Evolutionary conservation across 2,113 vertebrate species (phyloP).

Genomic region (Hyperopisus bebe): DNA sequence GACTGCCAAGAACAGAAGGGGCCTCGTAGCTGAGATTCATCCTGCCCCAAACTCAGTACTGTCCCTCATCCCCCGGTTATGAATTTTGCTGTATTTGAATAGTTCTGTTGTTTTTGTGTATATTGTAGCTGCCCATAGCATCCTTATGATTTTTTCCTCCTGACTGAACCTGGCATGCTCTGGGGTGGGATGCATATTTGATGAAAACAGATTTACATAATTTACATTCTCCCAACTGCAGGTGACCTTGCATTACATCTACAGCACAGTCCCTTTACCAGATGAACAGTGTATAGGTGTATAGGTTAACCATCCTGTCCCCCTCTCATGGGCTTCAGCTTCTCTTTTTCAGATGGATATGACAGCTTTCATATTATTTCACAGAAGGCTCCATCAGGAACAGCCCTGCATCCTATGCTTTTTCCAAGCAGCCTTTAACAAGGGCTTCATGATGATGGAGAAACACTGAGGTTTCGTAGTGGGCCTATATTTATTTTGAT

Average conservation of each 20-base stretch:
- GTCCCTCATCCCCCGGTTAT: not conserved
- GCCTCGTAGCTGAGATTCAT: not conserved
- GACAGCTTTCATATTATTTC: not conserved
- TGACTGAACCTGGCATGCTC: not conserved
- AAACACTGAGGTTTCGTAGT: not conserved
- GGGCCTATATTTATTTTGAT: not conserved
- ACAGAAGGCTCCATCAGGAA: not conserved
- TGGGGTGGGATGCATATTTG: constrained; percentile 1
- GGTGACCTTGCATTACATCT: not conserved
- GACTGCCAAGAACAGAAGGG: not conserved
- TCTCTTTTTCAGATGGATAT: not conserved
- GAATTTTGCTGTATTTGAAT: not conserved
- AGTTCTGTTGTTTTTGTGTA: not conserved
- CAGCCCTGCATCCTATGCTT: not conserved
- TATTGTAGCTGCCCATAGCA: not conserved
- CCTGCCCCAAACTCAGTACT: not conserved
- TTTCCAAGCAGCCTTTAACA: not conserved
- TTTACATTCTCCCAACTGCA: not conserved
- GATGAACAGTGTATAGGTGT: not conserved
- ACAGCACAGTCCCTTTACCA: not conserved
- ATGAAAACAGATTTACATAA: constrained; percentile 1
- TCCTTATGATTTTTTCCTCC: not conserved
- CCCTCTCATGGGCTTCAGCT: not conserved
- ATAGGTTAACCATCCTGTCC: not conserved
- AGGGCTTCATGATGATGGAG: not conserved